These are phyloP conservation scores for Grapholita molesta DNA, from an alignment of 1,140 invertebrate species.

Conservation along the genomic window DNA sequence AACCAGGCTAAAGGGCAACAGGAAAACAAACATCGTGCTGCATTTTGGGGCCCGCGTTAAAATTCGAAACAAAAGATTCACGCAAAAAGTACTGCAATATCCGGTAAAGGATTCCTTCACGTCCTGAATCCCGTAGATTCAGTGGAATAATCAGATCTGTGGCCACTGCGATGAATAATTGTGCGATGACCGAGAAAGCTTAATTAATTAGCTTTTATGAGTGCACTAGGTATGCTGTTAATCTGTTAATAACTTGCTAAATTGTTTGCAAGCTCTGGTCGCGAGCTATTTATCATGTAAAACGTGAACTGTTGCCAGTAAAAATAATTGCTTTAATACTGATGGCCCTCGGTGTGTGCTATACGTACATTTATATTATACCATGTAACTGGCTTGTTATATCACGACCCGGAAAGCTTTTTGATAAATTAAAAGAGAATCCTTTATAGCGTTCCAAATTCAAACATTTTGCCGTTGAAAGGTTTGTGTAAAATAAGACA, in stretches of 20 bases:
- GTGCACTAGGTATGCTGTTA: neutral
- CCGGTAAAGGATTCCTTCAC: neutral
- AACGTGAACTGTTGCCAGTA: neutral
- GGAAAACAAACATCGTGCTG: conserved; percentile 1
- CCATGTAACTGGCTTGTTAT: neutral
- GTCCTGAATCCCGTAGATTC: neutral
- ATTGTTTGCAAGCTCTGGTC: neutral
- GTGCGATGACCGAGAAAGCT: neutral
- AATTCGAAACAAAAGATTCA: neutral
- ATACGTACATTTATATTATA: neutral
- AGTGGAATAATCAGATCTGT: neutral
- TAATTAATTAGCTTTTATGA: conserved; percentile 7
- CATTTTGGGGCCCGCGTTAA: neutral
- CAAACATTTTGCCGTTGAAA: neutral
- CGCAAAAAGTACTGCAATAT: neutral
- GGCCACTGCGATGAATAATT: conserved; percentile 1
- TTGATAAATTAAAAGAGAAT: conserved; percentile 12
- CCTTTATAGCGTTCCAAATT: neutral
- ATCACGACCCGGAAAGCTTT: neutral
- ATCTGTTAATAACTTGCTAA: neutral
- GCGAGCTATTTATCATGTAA: neutral
- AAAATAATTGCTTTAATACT: neutral
- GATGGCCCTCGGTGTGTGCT: neutral
- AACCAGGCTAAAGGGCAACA: neutral
- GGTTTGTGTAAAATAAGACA: conserved; percentile 21